Evolutionary conservation across 2,888 invertebrate species (phyloP), one percentile per base, ranked within the genome.

Genomic region (Tachystola acroxantha): DNA sequence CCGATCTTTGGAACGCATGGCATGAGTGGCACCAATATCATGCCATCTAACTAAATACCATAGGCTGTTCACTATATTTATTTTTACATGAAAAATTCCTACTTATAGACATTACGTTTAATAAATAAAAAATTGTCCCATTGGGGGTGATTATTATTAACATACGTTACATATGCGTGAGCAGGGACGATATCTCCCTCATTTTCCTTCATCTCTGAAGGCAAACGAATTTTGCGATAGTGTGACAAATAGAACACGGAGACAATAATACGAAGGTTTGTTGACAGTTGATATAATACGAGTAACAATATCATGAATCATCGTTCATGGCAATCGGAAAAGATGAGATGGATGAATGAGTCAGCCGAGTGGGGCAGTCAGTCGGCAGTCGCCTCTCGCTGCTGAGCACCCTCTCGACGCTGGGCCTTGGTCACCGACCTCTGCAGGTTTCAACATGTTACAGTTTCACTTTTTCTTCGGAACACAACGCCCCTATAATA

Each of bases 371-470:
- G 65, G 63, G 64, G 67, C 68, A 64, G 65, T 70, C 66, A 70
- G 72, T 70, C 66, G 70, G 72, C 70, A 64, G 67, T 57, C 58
- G 58, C 42, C 32, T n/a, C 11, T 24, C 19, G 16, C 24, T 7
- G 33, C 30, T 48, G 50, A 53, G 43, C 32, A 6, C 14, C 28
- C 11, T 7, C 24, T 24, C 24, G 24, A n/a, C n/a, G 27, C 20
- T 11, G 19, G 12, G 50, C 39, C 63, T 65, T 81, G 84, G 84
- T 84, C 85, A 78, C 66, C 75, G 84, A 84, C 82, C 85, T 63
- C 74, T 63, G 69, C 85, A 78, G 79, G 85, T 82, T 81, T 72
- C 61, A 65, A 80, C 84, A 73, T 80, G 85, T 71, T 80, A 75
- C 73, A 75, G 66, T 81, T 85, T 82, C 78, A 81, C 80, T 85